Evolutionary conservation across 53 echinoderm and acorn worm genomes (phyloP).

Genomic region (Stichopus horrens): DNA sequence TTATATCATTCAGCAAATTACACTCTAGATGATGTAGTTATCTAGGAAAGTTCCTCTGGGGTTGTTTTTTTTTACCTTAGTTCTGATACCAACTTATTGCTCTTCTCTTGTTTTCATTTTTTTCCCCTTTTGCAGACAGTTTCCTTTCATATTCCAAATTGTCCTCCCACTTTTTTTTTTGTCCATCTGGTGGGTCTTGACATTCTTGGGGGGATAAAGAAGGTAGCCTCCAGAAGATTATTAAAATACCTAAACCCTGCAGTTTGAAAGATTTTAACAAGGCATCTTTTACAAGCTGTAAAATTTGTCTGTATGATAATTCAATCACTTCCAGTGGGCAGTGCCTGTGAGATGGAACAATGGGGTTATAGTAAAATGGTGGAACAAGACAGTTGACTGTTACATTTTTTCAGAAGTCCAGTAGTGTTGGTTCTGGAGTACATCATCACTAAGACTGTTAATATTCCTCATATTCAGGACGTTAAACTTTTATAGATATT

Average conservation of each 20-base stretch:
- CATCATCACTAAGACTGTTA: background rate
- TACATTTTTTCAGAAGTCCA: background rate
- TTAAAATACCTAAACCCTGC: background rate
- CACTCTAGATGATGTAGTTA: background rate
- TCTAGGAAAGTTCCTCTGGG: background rate
- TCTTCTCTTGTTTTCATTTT: background rate
- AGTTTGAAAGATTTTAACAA: background rate
- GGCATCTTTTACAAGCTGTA: background rate
- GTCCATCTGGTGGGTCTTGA: background rate
- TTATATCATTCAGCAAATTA: constrained; percentile 34
- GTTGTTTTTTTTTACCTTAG: background rate
- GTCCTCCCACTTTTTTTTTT: background rate
- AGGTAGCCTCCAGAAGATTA: background rate
- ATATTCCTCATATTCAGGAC: background rate
- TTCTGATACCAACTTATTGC: background rate
- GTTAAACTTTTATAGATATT: background rate
- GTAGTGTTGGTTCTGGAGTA: background rate
- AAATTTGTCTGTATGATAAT: background rate
- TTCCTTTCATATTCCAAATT: background rate
- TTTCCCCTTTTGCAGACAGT: background rate
- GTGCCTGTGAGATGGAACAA: background rate
- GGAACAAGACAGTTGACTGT: too few relatives aligned
- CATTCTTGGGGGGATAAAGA: background rate
- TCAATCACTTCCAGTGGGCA: background rate
- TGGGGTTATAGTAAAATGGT: too few relatives aligned